These are phyloP conservation scores for Eilema sororculum DNA, from an alignment of 2,888 invertebrate genomes.

Conservation along the genomic window DNA sequence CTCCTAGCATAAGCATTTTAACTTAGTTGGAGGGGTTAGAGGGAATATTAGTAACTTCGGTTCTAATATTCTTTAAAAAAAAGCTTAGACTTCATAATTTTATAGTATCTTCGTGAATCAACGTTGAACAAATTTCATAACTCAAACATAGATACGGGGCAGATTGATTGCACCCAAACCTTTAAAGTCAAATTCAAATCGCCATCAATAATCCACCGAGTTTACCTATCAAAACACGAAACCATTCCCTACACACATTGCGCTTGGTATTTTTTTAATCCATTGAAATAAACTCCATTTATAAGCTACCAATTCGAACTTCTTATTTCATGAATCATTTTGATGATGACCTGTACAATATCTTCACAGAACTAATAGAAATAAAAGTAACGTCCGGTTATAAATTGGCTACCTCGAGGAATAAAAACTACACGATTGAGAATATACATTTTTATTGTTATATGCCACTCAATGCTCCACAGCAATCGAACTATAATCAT, in stretches of 20 bases:
- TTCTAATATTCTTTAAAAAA: too few relatives aligned
- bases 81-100: too few relatives aligned
- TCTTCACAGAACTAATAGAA: neutral
- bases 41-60: too few relatives aligned
- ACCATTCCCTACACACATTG: neutral
- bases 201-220: neutral
- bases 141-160: too few relatives aligned
- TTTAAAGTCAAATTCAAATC: too few relatives aligned
- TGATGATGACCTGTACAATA: neutral
- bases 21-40: too few relatives aligned
- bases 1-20: too few relatives aligned
- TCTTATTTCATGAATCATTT: neutral
- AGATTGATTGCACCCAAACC: too few relatives aligned
- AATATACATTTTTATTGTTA: too few relatives aligned
- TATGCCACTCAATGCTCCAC: conserved; percentile 1
- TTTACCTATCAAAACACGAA: too few relatives aligned
- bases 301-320: neutral
- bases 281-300: neutral
- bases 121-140: too few relatives aligned
- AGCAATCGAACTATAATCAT: neutral
- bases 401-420: neutral
- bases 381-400: neutral
- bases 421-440: neutral
- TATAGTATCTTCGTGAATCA: too few relatives aligned
- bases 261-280: neutral